Evolutionary conservation across 1,140 invertebrate genomes (phyloP), one percentile per base, ranked within the genome.

Genomic region (Spodoptera frugiperda): DNA sequence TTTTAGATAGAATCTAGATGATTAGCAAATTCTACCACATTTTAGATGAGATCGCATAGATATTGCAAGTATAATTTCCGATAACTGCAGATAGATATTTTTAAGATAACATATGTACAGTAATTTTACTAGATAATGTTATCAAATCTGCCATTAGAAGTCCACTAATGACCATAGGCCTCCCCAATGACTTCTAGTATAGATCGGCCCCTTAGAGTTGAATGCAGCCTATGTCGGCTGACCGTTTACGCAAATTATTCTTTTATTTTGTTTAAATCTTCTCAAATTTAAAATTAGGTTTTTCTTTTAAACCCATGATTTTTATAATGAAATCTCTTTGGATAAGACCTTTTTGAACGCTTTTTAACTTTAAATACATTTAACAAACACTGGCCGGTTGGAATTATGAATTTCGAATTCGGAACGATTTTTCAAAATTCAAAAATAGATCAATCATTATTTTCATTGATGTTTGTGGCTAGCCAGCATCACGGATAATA

Each of bases 311-410:
- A 63, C 48, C 71, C 70, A 77, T 70, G 65, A 68, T 59, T 70
- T 77, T 77, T 59, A 77, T 77, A 57, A 70, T 68, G 54, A 75
- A 75, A 63, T 63, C 55, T 63, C 72, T 75, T 75, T 54, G 59
- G 48, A 63, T 63, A 65, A 63, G 33, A 70, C 75, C 65, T 70
- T 49, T 70, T 59, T 77, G 75, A 77, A 65, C 65, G 75, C 75
- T 77, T 77, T 59, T 59, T 21, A 39, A 77, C 75, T 77, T 77
- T 55, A 44, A 71, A 57, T 71, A 57, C 68, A 71, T 71, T 71
- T 57, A 71, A 71, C 51, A 55, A 71, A 57, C 17, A 44, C 49
- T 51, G 14, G 15, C 3, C 25, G 49, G 14, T 8, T 30, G 15
- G 21, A 70, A 53, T 53, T 51, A 59, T 33, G 33, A 39, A 61